A percentile compares a stretch with the other conserved stretches of the same genome.
phyloP scores from a whole-genome alignment of 2,113 vertebrate genomes.

The Mesembrinibis cayennensis region DNA sequence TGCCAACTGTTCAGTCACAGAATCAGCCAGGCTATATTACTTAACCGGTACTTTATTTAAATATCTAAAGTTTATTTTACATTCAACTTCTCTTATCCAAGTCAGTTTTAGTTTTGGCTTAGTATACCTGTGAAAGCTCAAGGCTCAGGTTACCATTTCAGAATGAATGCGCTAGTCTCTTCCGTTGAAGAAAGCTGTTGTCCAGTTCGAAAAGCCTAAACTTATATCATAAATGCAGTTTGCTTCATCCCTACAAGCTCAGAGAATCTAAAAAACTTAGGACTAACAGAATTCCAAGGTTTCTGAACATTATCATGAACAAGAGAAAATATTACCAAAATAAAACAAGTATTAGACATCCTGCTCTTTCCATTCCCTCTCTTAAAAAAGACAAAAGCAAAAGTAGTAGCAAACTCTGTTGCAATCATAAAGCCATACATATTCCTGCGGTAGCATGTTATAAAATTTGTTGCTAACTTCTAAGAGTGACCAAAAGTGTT shows the following conservation, averaged over 20 bases:
- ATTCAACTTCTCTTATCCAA: neutral
- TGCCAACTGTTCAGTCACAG: neutral
- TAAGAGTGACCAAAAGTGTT: neutral
- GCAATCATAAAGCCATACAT: neutral
- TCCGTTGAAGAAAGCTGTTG: neutral
- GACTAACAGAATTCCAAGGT: neutral
- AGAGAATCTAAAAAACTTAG: neutral
- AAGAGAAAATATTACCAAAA: neutral
- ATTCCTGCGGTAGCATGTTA: neutral
- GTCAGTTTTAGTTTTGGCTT: neutral
- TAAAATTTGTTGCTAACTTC: neutral
- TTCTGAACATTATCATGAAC: neutral
- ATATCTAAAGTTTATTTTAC: neutral
- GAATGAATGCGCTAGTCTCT: neutral
- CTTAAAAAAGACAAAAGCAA: neutral
- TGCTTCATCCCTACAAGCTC: neutral
- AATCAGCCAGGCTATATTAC: neutral
- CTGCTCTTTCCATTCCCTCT: neutral
- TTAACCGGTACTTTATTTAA: neutral
- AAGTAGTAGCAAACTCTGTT: neutral
- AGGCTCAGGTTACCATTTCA: neutral
- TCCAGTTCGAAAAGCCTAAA: neutral
- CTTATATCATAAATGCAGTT: neutral
- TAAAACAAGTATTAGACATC: neutral
- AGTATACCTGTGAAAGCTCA: neutral